Base-by-base conservation (phyloP, 2,113 vertebrate species). In the Drymodes brunneopygia region DNA sequence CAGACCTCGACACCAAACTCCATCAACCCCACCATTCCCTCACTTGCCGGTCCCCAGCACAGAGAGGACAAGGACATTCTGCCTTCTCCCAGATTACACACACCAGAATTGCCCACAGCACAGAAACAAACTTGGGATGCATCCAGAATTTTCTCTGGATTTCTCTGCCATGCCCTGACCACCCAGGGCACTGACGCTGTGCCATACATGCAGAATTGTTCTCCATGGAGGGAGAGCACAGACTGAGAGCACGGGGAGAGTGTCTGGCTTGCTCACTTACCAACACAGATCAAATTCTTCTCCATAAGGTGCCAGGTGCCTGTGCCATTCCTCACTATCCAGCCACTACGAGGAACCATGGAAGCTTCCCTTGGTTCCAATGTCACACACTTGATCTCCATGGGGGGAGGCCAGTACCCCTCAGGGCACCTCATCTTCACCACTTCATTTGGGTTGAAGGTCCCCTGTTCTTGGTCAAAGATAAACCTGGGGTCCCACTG, bases 341-440 rank as follows among this genome's bases (percentile, higher is more conserved):
- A 96, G 19, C 28, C 33, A 1, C n/a, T 73, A 20, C 0, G 65
- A 66, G 60, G 20, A 81, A 17, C 12, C 5, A 0, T 3, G 11
- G 50, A 93, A 27, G 5, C 56, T 58, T 72, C 10, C 2, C 3
- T 48, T 31, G 42, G 12, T 4, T 40, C 53, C 25, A 57, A 5
- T 3, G 45, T 48, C 54, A 73, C 7, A 1, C 94, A 96, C 64
- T 51, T 77, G 12, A 95, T 84, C 38, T 91, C 90, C 35, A 51
- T 54, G 4, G 51, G 25, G 5, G 95, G 21, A 57, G 92, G 40
- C 81, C 78, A 73, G 33, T 94, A 6, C 10, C 95, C 92, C 9
- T 89, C 92, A 45, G 92, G 73, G 23, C 95, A 96, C 8, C 21
- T 60, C 7, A 94, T 12, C 18, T 19, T 51, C 61, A 95, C 50